Percentiles rank a stretch among this genome's conserved stretches.
These are phyloP conservation scores for Elmis aenea DNA, from an alignment of 2,888 invertebrate species.

Conservation along the genomic window DNA sequence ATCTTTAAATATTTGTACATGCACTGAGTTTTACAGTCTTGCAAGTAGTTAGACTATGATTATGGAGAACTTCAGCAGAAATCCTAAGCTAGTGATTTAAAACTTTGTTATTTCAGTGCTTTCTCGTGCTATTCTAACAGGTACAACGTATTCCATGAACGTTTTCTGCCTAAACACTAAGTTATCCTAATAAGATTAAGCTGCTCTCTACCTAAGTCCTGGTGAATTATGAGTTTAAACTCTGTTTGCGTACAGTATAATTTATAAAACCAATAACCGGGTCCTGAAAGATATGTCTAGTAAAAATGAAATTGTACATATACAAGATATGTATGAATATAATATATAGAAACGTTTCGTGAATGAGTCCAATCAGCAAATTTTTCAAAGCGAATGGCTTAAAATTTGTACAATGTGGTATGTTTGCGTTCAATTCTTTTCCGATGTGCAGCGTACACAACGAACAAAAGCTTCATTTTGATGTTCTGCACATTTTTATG, in stretches of 20 bases:
- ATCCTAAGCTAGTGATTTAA: conserved; percentile 9
- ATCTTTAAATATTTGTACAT: too few species aligned
- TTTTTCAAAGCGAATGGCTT: conserved; percentile 10
- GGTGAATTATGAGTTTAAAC: conserved; percentile 5
- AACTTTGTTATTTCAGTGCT: conserved; percentile 1
- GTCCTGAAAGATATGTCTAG: too few species aligned
- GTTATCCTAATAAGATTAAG: conserved; percentile 8
- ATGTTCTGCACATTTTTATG: conserved; percentile 12
- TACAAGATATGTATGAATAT: too few species aligned
- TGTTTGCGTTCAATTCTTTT: too few species aligned
- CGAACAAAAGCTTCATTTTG: conserved; percentile 19
- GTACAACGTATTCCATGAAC: conserved; percentile 4
- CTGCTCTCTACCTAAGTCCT: conserved; percentile 5
- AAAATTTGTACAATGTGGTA: too few species aligned
- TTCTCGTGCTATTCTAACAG: conserved; percentile 1
- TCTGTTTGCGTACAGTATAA: too few species aligned
- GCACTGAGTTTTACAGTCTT: too few species aligned
- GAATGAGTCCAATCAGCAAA: conserved; percentile 16
- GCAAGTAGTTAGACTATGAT: too few species aligned
- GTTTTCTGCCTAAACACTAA: conserved; percentile 9
- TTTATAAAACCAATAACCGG: too few species aligned
- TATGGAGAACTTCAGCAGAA: conserved; percentile 7
- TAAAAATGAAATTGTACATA: too few species aligned
- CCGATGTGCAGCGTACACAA: too few species aligned
- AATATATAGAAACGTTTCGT: too few species aligned